phyloP scores from a whole-genome alignment of 2,113 vertebrate species.

The Chinchilla lanigera region DNA sequence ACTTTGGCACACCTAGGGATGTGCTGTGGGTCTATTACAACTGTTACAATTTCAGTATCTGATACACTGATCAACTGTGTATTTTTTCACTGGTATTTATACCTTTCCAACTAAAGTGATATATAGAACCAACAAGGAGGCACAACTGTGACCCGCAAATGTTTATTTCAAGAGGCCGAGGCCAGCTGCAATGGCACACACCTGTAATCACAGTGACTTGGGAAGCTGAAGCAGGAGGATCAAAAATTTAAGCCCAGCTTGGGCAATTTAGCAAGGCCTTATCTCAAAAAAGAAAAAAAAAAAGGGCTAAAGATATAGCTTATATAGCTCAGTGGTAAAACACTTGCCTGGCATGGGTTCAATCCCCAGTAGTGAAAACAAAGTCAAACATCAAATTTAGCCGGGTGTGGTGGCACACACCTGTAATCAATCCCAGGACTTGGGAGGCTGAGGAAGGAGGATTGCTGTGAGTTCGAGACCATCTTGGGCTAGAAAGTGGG shows the following conservation, averaged over 20 bases:
- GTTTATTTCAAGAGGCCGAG: conserved; percentile 32
- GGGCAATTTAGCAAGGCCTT: background rate
- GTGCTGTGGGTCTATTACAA: background rate
- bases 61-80: background rate
- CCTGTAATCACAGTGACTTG: background rate
- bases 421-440: too few species aligned
- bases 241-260: background rate
- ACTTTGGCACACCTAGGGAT: background rate
- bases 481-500: too few species aligned
- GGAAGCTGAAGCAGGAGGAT: background rate
- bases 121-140: background rate
- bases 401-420: too few species aligned
- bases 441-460: too few species aligned
- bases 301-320: background rate
- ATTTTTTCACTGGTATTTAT: background rate
- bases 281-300: background rate
- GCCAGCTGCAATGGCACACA: background rate
- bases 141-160: background rate
- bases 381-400: too few species aligned
- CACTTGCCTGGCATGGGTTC: background rate
- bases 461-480: too few species aligned
- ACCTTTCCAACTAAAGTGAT: background rate
- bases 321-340: background rate
- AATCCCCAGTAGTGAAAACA: background rate
- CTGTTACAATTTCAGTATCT: background rate